Base-by-base conservation (phyloP, 1,140 invertebrate species). In the Coptotermes formosanus region DNA sequence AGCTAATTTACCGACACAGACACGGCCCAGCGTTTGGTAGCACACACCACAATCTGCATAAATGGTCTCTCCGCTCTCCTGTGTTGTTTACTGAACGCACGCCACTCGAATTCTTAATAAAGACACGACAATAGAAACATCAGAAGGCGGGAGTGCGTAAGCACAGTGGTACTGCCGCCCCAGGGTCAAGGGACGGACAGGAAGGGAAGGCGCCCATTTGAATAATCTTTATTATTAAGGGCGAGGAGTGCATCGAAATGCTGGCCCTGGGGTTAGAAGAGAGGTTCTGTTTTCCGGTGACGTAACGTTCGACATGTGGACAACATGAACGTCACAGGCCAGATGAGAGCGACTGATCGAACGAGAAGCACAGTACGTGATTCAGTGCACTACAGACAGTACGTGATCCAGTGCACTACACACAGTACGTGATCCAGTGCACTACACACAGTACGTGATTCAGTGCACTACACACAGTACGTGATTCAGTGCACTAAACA, bases 141-240 rank as follows among this genome's bases (percentile, higher is more conserved):
- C 25, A 25, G 64, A 75, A 75, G 64, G 64, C 64, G 64, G 64
- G 64, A 75, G 64, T 75, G 64, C 64, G 64, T 75, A 75, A 75
- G n/a, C n/a, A 16, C 64, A 75, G 64, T 75, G 64, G 64, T 75
- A 2, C 25, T 75, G 64, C 3, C 25, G 64, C 64, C 64, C n/a
- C 25, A 9, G 64, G 64, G 25, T 25, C 21, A n/a, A 2, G 59
- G 59, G 59, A 23, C 2, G 25, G 64, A 19, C 3, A 19, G 55
- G n/a, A 7, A 30, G 64, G n/a, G 25, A 12, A 75, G 64, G n/a
- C 64, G n/a, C 64, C 64, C 64, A 75, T 75, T 75, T 75, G 64
- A 75, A 75, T 75, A 75, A 75, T 75, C 64, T 75, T 75, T 75
- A 75, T 75, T 75, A 75, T 75, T 75, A 75, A 75, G n/a, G 64